Evolutionary conservation across 2,113 vertebrate genomes (phyloP).

Genomic region (Tragelaphus scriptus): DNA sequence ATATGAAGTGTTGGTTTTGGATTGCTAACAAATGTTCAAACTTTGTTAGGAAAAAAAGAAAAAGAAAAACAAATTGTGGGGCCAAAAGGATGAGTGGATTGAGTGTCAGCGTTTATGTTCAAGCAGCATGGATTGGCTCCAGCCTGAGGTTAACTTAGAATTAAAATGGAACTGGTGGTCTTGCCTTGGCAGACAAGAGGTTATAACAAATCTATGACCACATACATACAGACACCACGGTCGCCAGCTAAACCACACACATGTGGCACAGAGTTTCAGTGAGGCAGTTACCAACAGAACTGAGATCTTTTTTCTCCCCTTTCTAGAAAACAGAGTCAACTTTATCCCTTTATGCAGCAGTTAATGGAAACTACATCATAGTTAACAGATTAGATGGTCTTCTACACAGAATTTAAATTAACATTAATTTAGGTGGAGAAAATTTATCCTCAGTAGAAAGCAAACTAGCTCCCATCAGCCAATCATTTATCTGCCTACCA

Average conservation of each 20-base stretch:
- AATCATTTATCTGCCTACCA: constrained; percentile 20
- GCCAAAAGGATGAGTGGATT: constrained; percentile 36
- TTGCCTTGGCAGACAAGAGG: constrained; percentile 63
- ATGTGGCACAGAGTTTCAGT: constrained; percentile 56
- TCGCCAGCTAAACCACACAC: constrained; percentile 62
- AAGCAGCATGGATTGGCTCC: constrained; percentile 53
- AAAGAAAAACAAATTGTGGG: constrained; percentile 11
- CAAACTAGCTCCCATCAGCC: not conserved
- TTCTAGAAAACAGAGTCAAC: constrained; percentile 45
- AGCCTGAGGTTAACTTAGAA: constrained; percentile 62
- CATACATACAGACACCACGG: constrained; percentile 64
- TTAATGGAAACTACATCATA: constrained; percentile 41
- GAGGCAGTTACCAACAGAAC: constrained; percentile 50
- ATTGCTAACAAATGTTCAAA: constrained; percentile 55
- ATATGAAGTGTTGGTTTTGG: constrained; percentile 16
- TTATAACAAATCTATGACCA: constrained; percentile 65
- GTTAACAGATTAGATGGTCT: constrained; percentile 25
- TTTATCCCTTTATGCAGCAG: not conserved
- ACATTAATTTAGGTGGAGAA: constrained; percentile 1
- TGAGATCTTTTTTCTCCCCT: constrained; percentile 33
- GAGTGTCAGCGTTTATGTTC: constrained; percentile 48
- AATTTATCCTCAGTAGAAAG: not conserved
- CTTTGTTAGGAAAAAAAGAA: not conserved
- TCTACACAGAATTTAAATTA: constrained; percentile 35
- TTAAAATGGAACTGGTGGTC: constrained; percentile 62